phyloP scores from a whole-genome alignment of 2,797 vertebrate genomes.

The Sus cebifrons region DNA sequence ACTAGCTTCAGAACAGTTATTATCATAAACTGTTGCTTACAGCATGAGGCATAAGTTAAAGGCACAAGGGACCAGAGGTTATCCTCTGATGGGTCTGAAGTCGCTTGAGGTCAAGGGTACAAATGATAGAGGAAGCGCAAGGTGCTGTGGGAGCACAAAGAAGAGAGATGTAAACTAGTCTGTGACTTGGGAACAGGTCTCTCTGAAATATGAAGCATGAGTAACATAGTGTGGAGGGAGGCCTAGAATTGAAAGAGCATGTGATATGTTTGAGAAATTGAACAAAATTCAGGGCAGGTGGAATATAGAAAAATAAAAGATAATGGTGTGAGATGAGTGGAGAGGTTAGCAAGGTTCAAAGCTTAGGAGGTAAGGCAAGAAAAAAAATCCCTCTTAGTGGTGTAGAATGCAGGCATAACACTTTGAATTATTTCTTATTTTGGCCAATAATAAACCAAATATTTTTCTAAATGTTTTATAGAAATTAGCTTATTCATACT shows the following conservation, averaged over 20 bases:
- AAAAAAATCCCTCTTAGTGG: not conserved
- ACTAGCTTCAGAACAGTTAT: not conserved
- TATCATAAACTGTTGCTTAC: not conserved
- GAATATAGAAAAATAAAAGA: not conserved
- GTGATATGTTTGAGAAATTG: not conserved
- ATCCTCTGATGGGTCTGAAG: not conserved
- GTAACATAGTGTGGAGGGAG: not conserved
- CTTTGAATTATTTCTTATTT: slow-evolving; percentile 25
- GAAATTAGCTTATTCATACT: not conserved
- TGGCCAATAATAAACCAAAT: not conserved
- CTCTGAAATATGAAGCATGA: not conserved
- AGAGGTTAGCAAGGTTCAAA: slow-evolving; percentile 34
- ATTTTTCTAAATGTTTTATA: not conserved
- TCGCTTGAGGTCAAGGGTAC: not conserved
- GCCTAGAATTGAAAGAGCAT: not conserved
- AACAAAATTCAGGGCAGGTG: not conserved
- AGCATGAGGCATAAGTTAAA: not conserved
- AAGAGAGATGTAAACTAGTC: not conserved
- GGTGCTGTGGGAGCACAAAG: not conserved
- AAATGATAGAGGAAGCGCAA: slow-evolving; percentile 12
- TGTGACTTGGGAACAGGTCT: not conserved
- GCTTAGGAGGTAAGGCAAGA: not conserved
- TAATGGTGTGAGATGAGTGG: not conserved
- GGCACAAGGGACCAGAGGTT: not conserved
- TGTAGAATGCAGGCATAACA: not conserved